Percentiles rank a stretch among this genome's conserved stretches.
These are phyloP conservation scores for Eupithecia vulgata DNA, from an alignment of 2,888 invertebrate species.

Conservation along the genomic window DNA sequence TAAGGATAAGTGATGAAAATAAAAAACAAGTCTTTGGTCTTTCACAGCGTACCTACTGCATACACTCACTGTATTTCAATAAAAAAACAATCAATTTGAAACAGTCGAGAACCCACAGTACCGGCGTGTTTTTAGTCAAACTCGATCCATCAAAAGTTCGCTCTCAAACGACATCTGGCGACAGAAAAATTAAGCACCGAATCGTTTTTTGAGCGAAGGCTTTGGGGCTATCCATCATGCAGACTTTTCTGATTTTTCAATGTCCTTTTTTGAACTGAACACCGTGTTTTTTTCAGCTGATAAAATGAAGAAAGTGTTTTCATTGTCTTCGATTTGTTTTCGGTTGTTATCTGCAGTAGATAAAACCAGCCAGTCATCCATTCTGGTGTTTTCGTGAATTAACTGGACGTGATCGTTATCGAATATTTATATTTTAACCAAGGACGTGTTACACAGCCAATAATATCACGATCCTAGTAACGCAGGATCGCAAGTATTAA, in stretches of 20 bases:
- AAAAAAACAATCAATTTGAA: neutral
- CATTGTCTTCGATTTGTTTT: neutral
- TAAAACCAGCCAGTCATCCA: too few relatives aligned
- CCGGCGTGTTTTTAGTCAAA: slow-evolving; percentile 45
- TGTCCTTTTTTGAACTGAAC: slow-evolving; percentile 57
- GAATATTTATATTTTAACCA: too few relatives aligned
- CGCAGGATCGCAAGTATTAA: too few relatives aligned
- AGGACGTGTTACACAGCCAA: too few relatives aligned
- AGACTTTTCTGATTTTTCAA: slow-evolving; percentile 73
- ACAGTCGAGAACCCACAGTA: slow-evolving; percentile 30
- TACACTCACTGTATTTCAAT: neutral
- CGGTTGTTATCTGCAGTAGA: too few relatives aligned
- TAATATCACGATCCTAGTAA: too few relatives aligned
- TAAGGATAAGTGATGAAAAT: neutral
- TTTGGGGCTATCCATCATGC: slow-evolving; percentile 70
- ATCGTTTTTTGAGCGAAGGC: slow-evolving; percentile 75
- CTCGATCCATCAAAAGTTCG: slow-evolving; percentile 66
- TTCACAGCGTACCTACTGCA: neutral
- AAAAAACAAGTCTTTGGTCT: neutral
- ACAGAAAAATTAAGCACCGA: slow-evolving; percentile 77
- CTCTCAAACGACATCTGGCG: slow-evolving; percentile 65
- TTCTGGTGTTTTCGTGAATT: too few relatives aligned
- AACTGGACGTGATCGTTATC: too few relatives aligned
- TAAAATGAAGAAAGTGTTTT: neutral
- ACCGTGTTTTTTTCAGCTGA: slow-evolving; percentile 26